Conservation (phyloP, 2,113 vertebrate genomes). For the Mormyrus lacerda region DNA sequence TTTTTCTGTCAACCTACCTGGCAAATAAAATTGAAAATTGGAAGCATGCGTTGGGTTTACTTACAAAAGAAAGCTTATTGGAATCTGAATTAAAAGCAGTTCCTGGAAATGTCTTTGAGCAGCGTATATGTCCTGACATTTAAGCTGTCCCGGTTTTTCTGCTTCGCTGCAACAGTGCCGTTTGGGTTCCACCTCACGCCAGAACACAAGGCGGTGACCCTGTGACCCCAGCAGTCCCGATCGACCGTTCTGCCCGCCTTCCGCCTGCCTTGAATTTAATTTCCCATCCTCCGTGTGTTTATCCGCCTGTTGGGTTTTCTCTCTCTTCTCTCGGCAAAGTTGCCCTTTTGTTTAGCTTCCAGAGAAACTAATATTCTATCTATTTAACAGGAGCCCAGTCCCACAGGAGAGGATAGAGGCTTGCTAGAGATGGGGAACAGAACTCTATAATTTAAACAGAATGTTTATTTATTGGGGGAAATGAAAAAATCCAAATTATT, state of each 20-base stretch:
- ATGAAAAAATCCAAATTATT: not conserved
- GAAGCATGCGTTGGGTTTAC: not conserved
- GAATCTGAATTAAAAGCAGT: not conserved
- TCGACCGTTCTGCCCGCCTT: not conserved
- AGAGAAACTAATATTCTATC: constrained; percentile 10
- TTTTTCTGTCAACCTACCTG: not conserved
- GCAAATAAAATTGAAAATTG: not conserved
- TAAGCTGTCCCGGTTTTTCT: not conserved
- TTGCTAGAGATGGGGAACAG: not conserved
- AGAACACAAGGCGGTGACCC: not conserved
- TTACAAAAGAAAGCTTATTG: constrained; percentile 16
- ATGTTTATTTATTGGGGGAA: not conserved
- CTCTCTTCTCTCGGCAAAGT: not conserved
- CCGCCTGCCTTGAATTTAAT: not conserved
- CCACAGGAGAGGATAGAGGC: not conserved
- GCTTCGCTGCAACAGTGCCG: not conserved
- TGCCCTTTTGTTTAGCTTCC: constrained; percentile 5
- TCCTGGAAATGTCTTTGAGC: not conserved
- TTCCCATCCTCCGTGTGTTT: not conserved
- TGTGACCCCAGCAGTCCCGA: not conserved
- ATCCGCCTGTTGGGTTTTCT: not conserved
- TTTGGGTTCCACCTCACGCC: not conserved
- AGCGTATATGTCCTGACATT: not conserved
- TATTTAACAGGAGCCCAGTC: not conserved
- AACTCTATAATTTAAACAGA: not conserved